Percentiles rank a stretch among this genome's conserved stretches.
These are phyloP conservation scores for Mus minutoides DNA, from an alignment of 2,797 vertebrate genomes.

Conservation along the genomic window DNA sequence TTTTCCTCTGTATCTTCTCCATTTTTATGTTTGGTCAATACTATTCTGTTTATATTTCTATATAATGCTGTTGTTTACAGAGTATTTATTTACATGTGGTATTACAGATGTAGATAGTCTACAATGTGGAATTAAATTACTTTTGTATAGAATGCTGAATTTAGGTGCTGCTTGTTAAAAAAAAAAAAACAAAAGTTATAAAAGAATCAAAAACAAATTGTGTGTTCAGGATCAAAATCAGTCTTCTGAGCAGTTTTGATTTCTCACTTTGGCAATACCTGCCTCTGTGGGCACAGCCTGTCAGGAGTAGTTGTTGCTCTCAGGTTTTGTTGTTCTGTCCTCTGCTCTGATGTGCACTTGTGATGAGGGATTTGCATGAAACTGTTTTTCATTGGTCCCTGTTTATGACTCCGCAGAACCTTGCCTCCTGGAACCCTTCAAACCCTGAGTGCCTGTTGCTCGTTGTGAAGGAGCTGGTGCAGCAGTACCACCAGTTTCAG, in stretches of 20 bases:
- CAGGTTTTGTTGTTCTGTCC: neutral
- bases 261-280: conserved; percentile 13
- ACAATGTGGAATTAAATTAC: conserved; percentile 44
- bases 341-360: neutral
- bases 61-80: conserved; percentile 39
- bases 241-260: conserved; percentile 44
- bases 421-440: conserved; percentile 94
- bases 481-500: conserved; percentile 98
- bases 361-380: conserved; percentile 15
- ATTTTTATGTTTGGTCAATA: neutral
- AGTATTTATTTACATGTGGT: conserved; percentile 55
- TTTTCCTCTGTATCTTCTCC: neutral
- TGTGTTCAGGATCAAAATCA: conserved; percentile 51
- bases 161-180: conserved; percentile 58
- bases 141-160: conserved; percentile 60
- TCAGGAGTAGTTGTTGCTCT: neutral
- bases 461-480: conserved; percentile 98
- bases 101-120: conserved; percentile 53
- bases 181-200: conserved; percentile 39
- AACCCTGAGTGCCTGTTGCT: conserved; percentile 95
- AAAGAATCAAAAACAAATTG: conserved; percentile 59
- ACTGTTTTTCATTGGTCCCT: conserved; percentile 48
- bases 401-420: conserved; percentile 89
- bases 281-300: neutral
- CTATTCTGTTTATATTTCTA: conserved; percentile 34